phyloP scores from a whole-genome alignment of 2,113 vertebrate species.

The Lichenostomus cassidix region DNA sequence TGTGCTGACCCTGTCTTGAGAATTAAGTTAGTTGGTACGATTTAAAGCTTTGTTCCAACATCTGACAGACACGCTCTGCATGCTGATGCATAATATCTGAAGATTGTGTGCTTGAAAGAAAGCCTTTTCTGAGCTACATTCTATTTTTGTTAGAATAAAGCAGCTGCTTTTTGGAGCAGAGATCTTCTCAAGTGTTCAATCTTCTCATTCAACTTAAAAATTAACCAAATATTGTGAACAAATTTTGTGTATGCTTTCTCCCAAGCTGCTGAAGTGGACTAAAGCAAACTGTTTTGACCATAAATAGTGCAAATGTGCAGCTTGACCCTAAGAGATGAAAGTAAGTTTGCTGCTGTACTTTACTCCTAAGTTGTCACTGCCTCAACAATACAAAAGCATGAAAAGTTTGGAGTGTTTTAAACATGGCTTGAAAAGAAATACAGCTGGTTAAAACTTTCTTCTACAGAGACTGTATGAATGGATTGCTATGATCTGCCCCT shows the following conservation, averaged over 20 bases:
- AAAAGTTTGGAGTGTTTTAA: neutral
- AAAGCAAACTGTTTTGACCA: neutral
- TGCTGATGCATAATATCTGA: slow-evolving; percentile 57
- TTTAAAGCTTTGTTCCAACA: slow-evolving; percentile 66
- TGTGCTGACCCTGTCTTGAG: slow-evolving; percentile 55
- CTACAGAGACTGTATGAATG: neutral
- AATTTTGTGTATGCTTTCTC: neutral
- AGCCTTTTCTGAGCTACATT: slow-evolving; percentile 47
- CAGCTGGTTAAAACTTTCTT: neutral
- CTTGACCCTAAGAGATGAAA: neutral
- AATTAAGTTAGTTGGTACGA: slow-evolving; percentile 62
- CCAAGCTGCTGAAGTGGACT: neutral
- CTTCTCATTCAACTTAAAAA: slow-evolving; percentile 23
- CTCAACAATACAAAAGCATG: neutral
- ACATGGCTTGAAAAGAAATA: neutral
- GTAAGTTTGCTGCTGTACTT: neutral
- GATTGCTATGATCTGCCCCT: neutral
- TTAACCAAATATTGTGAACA: neutral
- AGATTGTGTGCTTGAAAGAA: slow-evolving; percentile 54
- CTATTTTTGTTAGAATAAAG: slow-evolving; percentile 65
- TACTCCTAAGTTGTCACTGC: neutral
- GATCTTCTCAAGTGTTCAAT: slow-evolving; percentile 47
- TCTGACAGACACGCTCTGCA: slow-evolving; percentile 62
- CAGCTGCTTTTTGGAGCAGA: slow-evolving; percentile 58
- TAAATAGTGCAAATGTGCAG: neutral